phyloP scores from a whole-genome alignment of 2,797 vertebrate genomes.

The Enteromius thamalakanensis region DNA sequence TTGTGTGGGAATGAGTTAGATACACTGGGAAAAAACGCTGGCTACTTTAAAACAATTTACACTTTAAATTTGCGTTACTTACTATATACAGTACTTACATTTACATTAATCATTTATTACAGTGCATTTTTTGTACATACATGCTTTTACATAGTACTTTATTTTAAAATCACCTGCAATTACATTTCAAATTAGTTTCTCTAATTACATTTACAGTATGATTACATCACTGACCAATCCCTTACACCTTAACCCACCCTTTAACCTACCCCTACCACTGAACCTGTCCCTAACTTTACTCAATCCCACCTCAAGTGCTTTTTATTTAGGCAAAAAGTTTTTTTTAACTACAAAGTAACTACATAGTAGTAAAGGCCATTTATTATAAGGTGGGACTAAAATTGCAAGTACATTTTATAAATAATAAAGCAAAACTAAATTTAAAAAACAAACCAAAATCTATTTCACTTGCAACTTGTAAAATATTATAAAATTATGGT shows the following conservation, averaged over 20 bases:
- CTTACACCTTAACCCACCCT: background rate
- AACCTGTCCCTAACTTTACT: background rate
- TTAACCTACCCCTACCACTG: background rate
- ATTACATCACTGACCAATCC: background rate
- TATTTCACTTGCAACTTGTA: background rate
- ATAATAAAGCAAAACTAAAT: background rate
- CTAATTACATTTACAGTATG: background rate
- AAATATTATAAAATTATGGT: too few species aligned
- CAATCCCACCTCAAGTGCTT: background rate
- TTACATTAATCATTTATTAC: background rate
- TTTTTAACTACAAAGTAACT: background rate
- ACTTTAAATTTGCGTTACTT: background rate
- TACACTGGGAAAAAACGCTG: background rate
- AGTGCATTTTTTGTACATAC: background rate
- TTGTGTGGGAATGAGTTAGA: background rate
- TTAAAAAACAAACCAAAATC: too few species aligned
- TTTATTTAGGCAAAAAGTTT: background rate
- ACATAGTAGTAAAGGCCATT: background rate
- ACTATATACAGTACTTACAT: background rate
- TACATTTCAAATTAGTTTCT: background rate
- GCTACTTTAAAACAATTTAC: background rate
- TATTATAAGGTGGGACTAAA: background rate
- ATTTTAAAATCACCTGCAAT: background rate
- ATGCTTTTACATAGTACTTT: background rate
- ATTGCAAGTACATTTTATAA: background rate